A percentile compares a stretch with the other conserved stretches of the same genome.
Conservation (phyloP, 1,140 invertebrate genomes). For the Solenopsis fugax region DNA sequence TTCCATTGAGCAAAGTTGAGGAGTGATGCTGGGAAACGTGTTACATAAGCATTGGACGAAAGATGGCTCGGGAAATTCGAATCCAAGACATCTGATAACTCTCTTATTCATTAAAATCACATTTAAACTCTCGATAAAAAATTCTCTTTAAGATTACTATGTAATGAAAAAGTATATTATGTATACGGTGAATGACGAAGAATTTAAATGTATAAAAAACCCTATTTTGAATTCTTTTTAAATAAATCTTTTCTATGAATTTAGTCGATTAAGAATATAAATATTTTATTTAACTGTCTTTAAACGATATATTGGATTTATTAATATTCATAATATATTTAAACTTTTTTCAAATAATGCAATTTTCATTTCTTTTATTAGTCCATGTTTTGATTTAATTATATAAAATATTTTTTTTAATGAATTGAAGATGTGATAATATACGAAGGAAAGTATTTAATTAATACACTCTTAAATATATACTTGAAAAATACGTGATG, state of each 20-base stretch:
- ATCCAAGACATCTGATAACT: not conserved
- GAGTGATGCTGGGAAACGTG: constrained; percentile 32
- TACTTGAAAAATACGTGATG: constrained; percentile 7
- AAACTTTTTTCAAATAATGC: not conserved
- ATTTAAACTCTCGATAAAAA: not conserved
- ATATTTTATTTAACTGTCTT: not conserved
- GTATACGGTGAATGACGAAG: not conserved
- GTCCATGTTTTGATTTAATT: not conserved
- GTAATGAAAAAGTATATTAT: not conserved
- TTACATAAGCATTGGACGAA: constrained; percentile 34
- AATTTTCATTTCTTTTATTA: not conserved
- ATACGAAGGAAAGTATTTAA: not conserved
- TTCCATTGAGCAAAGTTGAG: constrained; percentile 55
- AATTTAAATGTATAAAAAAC: not conserved
- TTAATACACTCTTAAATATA: not conserved
- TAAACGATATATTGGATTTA: not conserved
- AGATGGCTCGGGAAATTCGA: not conserved
- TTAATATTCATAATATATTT: constrained; percentile 27
- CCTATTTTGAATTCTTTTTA: not conserved
- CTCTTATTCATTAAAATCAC: constrained; percentile 21
- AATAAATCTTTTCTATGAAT: not conserved
- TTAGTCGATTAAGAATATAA: not conserved
- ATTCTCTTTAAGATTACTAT: not conserved
- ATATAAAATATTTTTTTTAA: not conserved
- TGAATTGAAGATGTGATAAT: not conserved